phyloP scores from a whole-genome alignment of 2,888 invertebrate species.

The Eupsilia transversa region DNA sequence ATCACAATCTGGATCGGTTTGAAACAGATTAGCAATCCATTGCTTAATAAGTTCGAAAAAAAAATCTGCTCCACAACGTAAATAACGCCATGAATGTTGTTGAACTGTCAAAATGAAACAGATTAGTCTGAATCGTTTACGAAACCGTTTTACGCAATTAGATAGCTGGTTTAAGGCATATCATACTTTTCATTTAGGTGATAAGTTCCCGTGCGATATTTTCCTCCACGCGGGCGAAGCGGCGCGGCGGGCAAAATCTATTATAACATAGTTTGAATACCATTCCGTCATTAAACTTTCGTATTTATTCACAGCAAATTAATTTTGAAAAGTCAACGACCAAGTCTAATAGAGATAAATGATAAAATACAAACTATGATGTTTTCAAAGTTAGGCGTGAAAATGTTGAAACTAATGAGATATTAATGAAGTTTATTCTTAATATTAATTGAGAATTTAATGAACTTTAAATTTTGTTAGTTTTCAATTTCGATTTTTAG shows the following conservation, averaged over 20 bases:
- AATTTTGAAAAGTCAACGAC: slow-evolving; percentile 19
- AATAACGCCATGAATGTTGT: no score
- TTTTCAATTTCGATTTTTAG: background rate
- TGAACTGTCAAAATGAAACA: no score
- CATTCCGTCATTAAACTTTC: background rate
- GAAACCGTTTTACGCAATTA: no score
- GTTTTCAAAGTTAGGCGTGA: slow-evolving; percentile 12
- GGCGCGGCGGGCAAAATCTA: no score
- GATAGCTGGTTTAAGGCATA: no score
- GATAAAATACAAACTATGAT: slow-evolving; percentile 11
- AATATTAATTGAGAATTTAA: slow-evolving; percentile 1
- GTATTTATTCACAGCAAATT: background rate
- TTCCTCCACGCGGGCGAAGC: background rate
- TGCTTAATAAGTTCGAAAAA: no score
- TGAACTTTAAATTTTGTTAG: background rate
- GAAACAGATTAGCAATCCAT: no score
- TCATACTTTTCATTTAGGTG: no score
- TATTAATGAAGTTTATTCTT: slow-evolving; percentile 27
- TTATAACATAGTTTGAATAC: background rate
- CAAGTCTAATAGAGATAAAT: slow-evolving; percentile 37
- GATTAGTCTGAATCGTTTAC: no score
- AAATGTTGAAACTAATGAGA: slow-evolving; percentile 12
- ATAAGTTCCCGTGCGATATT: no score
- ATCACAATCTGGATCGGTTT: no score
- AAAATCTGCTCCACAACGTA: no score